Evolutionary conservation across 2,797 vertebrate genomes (phyloP).

Genomic region (Galago senegalensis): DNA sequence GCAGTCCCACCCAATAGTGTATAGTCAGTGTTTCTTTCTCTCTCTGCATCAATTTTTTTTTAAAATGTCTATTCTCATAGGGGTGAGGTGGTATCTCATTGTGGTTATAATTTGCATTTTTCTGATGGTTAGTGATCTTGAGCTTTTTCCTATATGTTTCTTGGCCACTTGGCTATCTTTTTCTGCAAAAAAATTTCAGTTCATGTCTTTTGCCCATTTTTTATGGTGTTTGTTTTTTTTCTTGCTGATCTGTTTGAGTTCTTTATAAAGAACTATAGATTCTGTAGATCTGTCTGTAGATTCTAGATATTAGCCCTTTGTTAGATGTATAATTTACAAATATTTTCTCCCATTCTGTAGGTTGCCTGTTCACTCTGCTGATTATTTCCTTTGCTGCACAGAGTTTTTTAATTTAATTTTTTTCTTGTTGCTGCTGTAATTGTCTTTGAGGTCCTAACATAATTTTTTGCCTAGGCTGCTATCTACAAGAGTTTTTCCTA

Average conservation of each 20-base stretch:
- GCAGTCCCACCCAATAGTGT: too few relatives aligned
- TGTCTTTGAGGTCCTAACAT: not conserved
- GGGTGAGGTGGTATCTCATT: too few relatives aligned
- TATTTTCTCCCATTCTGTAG: not conserved
- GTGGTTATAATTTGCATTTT: too few relatives aligned
- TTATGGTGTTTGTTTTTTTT: not conserved
- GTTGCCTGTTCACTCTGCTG: not conserved
- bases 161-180: too few relatives aligned
- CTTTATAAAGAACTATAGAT: not conserved
- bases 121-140: too few relatives aligned
- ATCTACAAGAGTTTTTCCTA: not conserved
- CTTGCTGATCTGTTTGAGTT: not conserved
- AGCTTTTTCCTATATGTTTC: too few relatives aligned
- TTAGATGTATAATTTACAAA: not conserved
- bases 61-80: too few relatives aligned
- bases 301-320: not conserved
- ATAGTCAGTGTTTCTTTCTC: too few relatives aligned
- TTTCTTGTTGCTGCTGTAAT: not conserved
- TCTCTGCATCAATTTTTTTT: too few relatives aligned
- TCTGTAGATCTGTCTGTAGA: too few relatives aligned
- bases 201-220: too few relatives aligned
- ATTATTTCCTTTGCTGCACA: not conserved
- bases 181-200: too few relatives aligned
- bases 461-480: not conserved
- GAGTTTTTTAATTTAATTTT: not conserved